phyloP scores from a whole-genome alignment of 2,797 vertebrate species.

The Ptychobarbus kaznakovi region DNA sequence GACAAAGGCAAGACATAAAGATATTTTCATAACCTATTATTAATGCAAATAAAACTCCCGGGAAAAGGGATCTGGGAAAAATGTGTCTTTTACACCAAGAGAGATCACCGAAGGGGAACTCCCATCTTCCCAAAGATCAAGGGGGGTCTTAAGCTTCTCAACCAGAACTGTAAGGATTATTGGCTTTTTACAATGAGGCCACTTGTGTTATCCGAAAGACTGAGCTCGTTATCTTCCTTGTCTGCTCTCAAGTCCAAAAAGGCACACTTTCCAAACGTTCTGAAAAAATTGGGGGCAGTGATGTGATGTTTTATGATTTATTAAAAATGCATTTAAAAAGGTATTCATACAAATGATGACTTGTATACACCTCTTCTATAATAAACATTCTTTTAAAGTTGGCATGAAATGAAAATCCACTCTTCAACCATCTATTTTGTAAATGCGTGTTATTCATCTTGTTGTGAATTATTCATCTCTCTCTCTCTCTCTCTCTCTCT shows the following conservation, averaged over 20 bases:
- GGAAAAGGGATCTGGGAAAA: conserved; percentile 66
- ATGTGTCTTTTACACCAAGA: conserved; percentile 75
- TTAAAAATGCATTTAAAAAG: background rate
- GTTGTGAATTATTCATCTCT: background rate
- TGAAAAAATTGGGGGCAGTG: background rate
- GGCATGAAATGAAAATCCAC: background rate
- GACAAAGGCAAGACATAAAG: conserved; percentile 64
- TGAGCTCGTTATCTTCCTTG: conserved; percentile 48
- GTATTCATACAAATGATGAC: background rate
- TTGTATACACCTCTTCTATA: background rate
- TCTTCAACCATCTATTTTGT: background rate
- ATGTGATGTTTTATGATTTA: background rate
- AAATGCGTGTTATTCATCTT: background rate
- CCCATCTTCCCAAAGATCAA: conserved; percentile 65
- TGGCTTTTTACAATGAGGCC: conserved; percentile 70
- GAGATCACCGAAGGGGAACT: conserved; percentile 65
- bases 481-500: too few relatives aligned
- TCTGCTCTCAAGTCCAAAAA: conserved; percentile 64
- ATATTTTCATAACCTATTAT: conserved; percentile 74
- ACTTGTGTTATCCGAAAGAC: conserved; percentile 63
- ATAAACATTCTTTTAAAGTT: background rate
- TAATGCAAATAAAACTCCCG: conserved; percentile 71
- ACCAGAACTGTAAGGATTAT: conserved; percentile 70
- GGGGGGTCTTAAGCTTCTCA: conserved; percentile 62
- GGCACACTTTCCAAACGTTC: conserved; percentile 3